Evolutionary conservation across 2,797 vertebrate genomes (phyloP).

Genomic region (Macroramphosus scolopax): DNA sequence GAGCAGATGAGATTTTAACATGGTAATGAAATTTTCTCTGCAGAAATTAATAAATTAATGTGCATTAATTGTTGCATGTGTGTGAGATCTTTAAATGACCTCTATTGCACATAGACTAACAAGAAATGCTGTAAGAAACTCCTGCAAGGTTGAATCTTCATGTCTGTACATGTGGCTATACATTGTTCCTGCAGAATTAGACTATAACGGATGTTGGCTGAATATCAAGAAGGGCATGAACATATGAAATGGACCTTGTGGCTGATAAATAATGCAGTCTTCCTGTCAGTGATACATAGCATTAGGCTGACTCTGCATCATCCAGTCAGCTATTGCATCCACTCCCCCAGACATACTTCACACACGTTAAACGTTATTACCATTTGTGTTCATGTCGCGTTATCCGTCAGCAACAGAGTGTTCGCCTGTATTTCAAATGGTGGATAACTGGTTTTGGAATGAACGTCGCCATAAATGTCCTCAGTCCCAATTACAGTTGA

Average conservation of each 20-base stretch:
- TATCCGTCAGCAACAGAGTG: not conserved
- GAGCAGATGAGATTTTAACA: too few relatives aligned
- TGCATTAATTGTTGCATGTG: too few relatives aligned
- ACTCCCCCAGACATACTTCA: constrained; percentile 1
- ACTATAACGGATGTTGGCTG: constrained; percentile 12
- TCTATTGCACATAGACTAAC: not conserved
- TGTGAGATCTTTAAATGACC: too few relatives aligned
- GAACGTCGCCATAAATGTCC: not conserved
- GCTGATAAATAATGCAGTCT: constrained; percentile 78
- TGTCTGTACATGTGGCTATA: not conserved
- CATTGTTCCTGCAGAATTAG: constrained; percentile 12
- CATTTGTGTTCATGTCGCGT: not conserved
- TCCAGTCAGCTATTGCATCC: constrained; percentile 2
- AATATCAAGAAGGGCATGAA: constrained; percentile 40
- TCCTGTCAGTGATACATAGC: constrained; percentile 70
- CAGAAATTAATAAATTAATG: too few relatives aligned
- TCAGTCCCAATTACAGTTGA: constrained; percentile 3
- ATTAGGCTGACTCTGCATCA: constrained; percentile 56
- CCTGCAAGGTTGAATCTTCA: constrained; percentile 3
- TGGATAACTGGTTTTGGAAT: constrained; percentile 19
- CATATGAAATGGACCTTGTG: constrained; percentile 59
- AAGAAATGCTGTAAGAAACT: not conserved
- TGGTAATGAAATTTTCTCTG: too few relatives aligned
- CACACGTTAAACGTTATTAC: not conserved
- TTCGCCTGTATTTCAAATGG: constrained; percentile 14